A percentile compares a stretch with the other conserved stretches of the same genome.
Evolutionary conservation across 2,797 vertebrate genomes (phyloP).

Genomic region (Arnoldichthys spilopterus): DNA sequence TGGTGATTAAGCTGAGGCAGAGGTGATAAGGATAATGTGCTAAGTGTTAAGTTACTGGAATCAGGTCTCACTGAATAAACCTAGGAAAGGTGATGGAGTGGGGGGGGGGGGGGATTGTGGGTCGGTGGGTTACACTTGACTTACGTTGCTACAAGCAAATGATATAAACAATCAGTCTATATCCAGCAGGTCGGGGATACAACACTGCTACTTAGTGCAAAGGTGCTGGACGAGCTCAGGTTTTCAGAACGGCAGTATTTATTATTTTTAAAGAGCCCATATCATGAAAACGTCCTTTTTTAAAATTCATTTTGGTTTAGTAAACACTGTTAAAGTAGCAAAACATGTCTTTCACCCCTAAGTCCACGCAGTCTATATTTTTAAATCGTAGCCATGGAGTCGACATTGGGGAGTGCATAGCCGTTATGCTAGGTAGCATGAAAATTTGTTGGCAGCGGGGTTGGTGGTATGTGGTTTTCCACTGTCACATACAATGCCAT

Average conservation of each 20-base stretch:
- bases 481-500: too few species aligned
- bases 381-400: too few species aligned
- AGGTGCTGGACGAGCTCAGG: neutral
- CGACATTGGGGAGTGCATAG: too few species aligned
- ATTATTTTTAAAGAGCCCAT: neutral
- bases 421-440: too few species aligned
- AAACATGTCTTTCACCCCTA: too few species aligned
- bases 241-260: neutral
- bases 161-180: conserved; percentile 27
- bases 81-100: neutral
- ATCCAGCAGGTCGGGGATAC: conserved; percentile 14
- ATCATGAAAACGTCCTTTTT: too few species aligned
- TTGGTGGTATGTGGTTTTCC: too few species aligned
- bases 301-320: too few species aligned
- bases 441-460: too few species aligned
- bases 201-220: neutral
- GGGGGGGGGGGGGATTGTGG: too few species aligned
- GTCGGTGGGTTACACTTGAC: conserved; percentile 17
- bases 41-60: conserved; percentile 64
- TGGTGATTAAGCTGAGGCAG: conserved; percentile 63
- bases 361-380: too few species aligned
- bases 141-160: conserved; percentile 8
- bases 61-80: conserved; percentile 33
- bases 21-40: conserved; percentile 67
- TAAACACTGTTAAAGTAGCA: too few species aligned